phyloP scores from a whole-genome alignment of 2,797 vertebrate genomes.

The Loriculus beryllinus region DNA sequence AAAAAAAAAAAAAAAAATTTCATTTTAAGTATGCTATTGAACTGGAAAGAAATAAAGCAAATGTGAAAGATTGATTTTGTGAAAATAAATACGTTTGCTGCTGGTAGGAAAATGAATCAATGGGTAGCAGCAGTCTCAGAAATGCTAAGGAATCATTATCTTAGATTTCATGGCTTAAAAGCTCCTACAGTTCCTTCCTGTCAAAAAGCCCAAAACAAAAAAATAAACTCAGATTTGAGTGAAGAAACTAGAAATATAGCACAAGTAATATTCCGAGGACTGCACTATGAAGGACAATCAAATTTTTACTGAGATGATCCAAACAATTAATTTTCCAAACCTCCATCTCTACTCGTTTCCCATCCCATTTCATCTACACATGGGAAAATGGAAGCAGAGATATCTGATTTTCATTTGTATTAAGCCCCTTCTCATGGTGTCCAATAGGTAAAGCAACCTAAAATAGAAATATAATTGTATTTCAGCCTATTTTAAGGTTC shows the following conservation, averaged over 20 bases:
- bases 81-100: neutral
- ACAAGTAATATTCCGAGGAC: neutral
- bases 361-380: neutral
- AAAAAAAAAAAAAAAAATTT: too few relatives aligned
- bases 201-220: neutral
- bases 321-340: neutral
- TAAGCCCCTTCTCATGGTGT: neutral
- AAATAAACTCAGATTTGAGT: neutral
- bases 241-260: neutral
- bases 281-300: neutral
- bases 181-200: rapidly evolving
- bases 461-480: neutral
- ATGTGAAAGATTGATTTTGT: neutral
- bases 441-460: neutral
- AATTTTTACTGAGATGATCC: neutral
- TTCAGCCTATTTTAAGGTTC: neutral
- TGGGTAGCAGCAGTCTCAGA: neutral
- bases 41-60: neutral
- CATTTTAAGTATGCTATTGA: neutral
- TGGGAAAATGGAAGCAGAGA: neutral
- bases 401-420: neutral
- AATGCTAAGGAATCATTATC: neutral
- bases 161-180: neutral
- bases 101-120: neutral
- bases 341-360: rapidly evolving